A percentile compares a stretch with the other conserved stretches of the same genome.
Conservation (phyloP, 2,113 vertebrate species). For the Hippocampus zosterae region DNA sequence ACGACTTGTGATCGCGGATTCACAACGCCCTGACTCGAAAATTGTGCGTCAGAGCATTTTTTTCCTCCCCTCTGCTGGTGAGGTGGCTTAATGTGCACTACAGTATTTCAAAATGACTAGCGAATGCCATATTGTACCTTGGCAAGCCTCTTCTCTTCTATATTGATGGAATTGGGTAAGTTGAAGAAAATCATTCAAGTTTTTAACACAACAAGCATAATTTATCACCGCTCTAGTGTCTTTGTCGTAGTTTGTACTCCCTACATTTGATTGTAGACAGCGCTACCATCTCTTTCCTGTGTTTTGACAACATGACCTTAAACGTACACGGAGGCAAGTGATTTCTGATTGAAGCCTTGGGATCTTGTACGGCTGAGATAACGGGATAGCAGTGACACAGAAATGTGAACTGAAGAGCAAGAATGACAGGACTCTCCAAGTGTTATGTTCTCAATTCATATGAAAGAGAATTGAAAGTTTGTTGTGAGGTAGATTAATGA, state of each 20-base stretch:
- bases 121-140: background rate
- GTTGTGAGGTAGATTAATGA: too few species aligned
- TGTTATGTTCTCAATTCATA: too few species aligned
- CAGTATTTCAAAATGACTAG: background rate
- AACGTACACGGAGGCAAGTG: background rate
- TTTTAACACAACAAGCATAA: too few species aligned
- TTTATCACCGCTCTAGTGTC: too few species aligned
- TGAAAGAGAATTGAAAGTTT: too few species aligned
- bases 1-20: slow-evolving; percentile 17
- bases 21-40: slow-evolving; percentile 21
- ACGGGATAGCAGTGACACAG: background rate
- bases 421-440: too few species aligned
- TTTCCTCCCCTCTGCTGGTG: background rate
- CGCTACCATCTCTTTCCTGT: background rate
- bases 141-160: background rate
- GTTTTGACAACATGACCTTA: background rate
- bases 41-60: slow-evolving; percentile 7
- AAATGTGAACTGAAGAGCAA: background rate
- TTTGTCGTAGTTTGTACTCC: too few species aligned
- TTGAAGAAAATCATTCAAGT: background rate
- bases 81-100: background rate
- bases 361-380: background rate
- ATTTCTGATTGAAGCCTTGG: background rate
- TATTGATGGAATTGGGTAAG: background rate
- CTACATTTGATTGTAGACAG: background rate